Evolutionary conservation across 2,888 invertebrate genomes (phyloP).

Genomic region (Cerastis leucographa): DNA sequence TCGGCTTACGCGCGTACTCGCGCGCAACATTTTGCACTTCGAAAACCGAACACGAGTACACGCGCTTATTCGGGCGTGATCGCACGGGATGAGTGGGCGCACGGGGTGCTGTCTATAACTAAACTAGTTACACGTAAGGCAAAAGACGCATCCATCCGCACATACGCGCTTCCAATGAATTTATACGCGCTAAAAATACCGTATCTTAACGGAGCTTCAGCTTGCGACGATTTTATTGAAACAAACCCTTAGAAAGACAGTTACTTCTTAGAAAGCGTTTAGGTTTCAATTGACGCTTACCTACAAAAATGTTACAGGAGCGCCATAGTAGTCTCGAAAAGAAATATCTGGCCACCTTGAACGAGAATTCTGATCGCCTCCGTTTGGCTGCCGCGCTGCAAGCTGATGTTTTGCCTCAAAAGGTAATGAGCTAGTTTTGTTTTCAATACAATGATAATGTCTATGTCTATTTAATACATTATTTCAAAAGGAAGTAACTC

Average conservation of each 20-base stretch:
- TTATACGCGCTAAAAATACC: not conserved
- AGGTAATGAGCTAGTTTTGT: constrained; percentile 72
- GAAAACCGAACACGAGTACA: too few species aligned
- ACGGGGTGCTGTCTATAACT: too few species aligned
- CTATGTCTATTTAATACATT: not conserved
- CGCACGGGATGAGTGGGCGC: too few species aligned
- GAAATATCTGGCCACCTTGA: constrained; percentile 79
- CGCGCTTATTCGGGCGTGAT: too few species aligned
- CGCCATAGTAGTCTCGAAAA: constrained; percentile 81
- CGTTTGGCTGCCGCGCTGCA: constrained; percentile 86
- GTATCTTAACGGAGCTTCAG: not conserved
- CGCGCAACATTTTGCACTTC: too few species aligned
- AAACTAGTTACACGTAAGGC: too few species aligned
- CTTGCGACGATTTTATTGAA: not conserved
- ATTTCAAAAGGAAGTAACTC: not conserved
- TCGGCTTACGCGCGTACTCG: too few species aligned
- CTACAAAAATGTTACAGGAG: constrained; percentile 73
- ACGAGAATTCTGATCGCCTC: constrained; percentile 81
- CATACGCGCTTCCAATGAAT: not conserved
- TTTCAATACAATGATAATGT: not conserved
- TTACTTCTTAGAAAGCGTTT: not conserved
- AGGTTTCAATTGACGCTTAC: not conserved
- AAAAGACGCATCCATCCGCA: too few species aligned
- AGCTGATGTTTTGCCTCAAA: constrained; percentile 82
- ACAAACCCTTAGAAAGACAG: not conserved